Percentiles rank a stretch among this genome's conserved stretches.
Conservation (phyloP, 1,140 invertebrate species). For the Ooceraea biroi region DNA sequence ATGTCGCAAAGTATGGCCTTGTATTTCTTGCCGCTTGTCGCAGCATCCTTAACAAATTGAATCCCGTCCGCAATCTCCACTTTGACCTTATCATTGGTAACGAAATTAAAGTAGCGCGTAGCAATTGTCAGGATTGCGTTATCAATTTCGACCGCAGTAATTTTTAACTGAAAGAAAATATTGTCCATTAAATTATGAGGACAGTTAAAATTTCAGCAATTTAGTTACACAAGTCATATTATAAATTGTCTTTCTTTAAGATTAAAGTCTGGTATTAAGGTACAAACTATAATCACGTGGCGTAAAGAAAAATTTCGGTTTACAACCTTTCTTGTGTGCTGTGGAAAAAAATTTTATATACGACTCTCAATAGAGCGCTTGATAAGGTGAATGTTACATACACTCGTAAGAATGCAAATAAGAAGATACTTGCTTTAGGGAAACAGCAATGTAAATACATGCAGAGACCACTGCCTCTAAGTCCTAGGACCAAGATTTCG, state of each 20-base stretch:
- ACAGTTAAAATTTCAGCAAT: no score
- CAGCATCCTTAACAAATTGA: conserved; percentile 89
- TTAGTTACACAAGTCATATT: no score
- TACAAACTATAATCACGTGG: no score
- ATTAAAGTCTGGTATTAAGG: no score
- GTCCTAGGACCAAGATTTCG: conserved; percentile 91
- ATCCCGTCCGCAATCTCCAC: conserved; percentile 94
- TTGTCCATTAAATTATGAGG: neutral
- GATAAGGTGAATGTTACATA: neutral
- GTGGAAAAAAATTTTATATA: neutral
- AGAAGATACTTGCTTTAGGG: conserved; percentile 83
- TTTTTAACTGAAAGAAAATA: conserved; percentile 80
- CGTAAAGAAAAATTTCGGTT: no score
- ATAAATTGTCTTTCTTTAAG: no score
- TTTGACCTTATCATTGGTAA: conserved; percentile 89
- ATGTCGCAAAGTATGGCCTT: conserved; percentile 95
- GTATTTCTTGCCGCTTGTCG: conserved; percentile 88
- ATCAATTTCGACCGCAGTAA: conserved; percentile 96
- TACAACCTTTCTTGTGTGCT: no score
- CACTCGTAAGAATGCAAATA: no score
- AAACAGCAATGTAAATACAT: conserved; percentile 93
- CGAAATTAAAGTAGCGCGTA: conserved; percentile 93
- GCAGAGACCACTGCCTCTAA: conserved; percentile 95
- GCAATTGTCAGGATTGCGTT: conserved; percentile 93
- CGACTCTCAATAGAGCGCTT: neutral